These are phyloP conservation scores for Xiphophorus couchianus DNA, from an alignment of 2,113 vertebrate genomes.

Conservation along the genomic window DNA sequence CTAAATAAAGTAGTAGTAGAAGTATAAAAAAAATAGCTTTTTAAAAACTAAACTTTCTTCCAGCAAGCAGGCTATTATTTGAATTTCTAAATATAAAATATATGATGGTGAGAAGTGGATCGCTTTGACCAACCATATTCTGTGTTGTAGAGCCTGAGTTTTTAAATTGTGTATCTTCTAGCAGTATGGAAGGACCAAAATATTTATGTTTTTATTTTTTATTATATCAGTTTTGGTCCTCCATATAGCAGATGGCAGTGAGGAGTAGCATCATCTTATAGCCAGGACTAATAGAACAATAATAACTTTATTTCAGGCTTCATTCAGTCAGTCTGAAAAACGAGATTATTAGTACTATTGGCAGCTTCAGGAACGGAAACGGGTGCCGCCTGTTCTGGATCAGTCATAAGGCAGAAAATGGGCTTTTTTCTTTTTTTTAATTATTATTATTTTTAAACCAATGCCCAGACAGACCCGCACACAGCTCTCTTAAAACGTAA, in stretches of 20 bases:
- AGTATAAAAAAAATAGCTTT: too few relatives aligned
- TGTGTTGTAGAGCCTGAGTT: neutral
- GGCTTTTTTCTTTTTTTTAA: neutral
- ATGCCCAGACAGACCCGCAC: constrained; percentile 32
- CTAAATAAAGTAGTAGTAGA: too few relatives aligned
- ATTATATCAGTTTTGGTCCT: too few relatives aligned
- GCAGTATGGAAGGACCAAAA: too few relatives aligned
- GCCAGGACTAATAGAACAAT: constrained; percentile 3
- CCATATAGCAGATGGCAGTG: neutral
- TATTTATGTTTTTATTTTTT: too few relatives aligned
- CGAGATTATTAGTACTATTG: constrained; percentile 28
- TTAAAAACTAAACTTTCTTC: neutral
- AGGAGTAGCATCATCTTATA: neutral
- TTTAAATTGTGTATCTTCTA: neutral
- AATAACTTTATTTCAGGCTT: neutral
- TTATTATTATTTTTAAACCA: constrained; percentile 45
- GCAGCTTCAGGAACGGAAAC: constrained; percentile 29
- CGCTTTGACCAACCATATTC: neutral
- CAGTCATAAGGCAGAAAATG: constrained; percentile 44
- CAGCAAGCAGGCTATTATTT: neutral
- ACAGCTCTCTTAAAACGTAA: constrained; percentile 37
- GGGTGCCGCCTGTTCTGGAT: constrained; percentile 33
- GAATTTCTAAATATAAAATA: neutral
- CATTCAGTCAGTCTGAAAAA: constrained; percentile 9
- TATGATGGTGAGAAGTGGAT: neutral